Conservation (phyloP, 92 coral and sea anemone genomes). For the Epizoanthus rinbou region DNA sequence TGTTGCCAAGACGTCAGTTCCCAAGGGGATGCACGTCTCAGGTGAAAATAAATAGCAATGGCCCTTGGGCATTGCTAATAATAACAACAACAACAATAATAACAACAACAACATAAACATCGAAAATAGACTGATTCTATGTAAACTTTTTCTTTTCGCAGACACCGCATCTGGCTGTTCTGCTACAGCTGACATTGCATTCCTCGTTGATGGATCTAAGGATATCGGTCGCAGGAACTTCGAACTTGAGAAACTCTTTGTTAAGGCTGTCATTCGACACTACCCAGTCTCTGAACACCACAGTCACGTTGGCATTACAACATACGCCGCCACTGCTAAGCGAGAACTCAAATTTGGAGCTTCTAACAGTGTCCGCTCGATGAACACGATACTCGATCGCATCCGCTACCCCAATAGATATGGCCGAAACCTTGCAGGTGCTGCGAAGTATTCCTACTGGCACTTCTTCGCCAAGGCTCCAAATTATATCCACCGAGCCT, state of each 20-base stretch:
- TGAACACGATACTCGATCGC: slow-evolving; percentile 24
- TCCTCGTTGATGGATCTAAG: slow-evolving; percentile 90
- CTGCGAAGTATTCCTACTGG: slow-evolving; percentile 61
- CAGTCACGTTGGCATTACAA: slow-evolving; percentile 81
- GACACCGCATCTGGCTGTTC: slow-evolving; percentile 57
- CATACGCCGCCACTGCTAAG: slow-evolving; percentile 68
- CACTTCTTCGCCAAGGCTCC: slow-evolving; percentile 70
- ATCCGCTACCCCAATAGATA: slow-evolving; percentile 60
- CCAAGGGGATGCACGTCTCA: no score
- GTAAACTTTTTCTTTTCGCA: background rate
- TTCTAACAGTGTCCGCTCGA: background rate
- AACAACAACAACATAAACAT: background rate
- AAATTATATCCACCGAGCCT: slow-evolving; percentile 78
- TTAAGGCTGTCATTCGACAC: slow-evolving; percentile 67
- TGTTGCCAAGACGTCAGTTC: no score
- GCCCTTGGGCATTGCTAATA: no score
- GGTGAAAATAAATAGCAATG: no score
- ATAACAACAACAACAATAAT: no score
- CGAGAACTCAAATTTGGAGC: slow-evolving; percentile 56
- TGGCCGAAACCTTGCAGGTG: slow-evolving; percentile 79
- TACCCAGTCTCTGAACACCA: slow-evolving; percentile 85
- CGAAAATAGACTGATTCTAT: background rate
- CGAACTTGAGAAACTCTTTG: slow-evolving; percentile 75
- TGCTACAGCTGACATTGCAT: slow-evolving; percentile 90
- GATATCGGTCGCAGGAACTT: slow-evolving; percentile 81